A percentile compares a stretch with the other conserved stretches of the same genome.
Conservation (phyloP, 2,113 vertebrate species). For the Eptesicus fuscus region DNA sequence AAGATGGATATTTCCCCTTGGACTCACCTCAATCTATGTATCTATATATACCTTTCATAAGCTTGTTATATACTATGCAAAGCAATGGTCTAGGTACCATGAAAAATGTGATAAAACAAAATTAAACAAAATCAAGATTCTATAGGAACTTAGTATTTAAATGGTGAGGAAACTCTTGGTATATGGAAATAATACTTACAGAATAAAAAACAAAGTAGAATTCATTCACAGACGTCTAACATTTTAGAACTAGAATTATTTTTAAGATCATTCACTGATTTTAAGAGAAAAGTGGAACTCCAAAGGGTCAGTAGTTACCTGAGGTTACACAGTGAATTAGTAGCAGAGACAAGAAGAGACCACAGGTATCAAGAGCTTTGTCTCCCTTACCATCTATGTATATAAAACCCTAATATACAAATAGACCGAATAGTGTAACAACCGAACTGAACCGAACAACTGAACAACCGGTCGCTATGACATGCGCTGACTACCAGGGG, state of each 20-base stretch:
- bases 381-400: not conserved
- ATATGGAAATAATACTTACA: not conserved
- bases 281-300: not conserved
- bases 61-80: not conserved
- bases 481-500: no score
- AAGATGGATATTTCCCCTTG: not conserved
- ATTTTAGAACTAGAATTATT: constrained; percentile 15
- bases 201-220: constrained; percentile 11
- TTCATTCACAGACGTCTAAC: not conserved
- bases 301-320: not conserved
- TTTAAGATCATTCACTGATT: not conserved
- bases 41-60: not conserved
- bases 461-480: no score
- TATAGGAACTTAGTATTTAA: not conserved
- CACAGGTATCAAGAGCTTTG: not conserved
- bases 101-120: not conserved
- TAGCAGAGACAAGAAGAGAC: not conserved
- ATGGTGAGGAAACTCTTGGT: not conserved
- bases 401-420: no score
- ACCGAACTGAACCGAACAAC: no score
- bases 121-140: not conserved
- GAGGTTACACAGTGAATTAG: not conserved
- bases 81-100: not conserved
- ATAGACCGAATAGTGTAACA: no score
- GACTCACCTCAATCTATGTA: not conserved